Evolutionary conservation across 2,888 invertebrate genomes (phyloP).

Genomic region (Gortyna flavago): DNA sequence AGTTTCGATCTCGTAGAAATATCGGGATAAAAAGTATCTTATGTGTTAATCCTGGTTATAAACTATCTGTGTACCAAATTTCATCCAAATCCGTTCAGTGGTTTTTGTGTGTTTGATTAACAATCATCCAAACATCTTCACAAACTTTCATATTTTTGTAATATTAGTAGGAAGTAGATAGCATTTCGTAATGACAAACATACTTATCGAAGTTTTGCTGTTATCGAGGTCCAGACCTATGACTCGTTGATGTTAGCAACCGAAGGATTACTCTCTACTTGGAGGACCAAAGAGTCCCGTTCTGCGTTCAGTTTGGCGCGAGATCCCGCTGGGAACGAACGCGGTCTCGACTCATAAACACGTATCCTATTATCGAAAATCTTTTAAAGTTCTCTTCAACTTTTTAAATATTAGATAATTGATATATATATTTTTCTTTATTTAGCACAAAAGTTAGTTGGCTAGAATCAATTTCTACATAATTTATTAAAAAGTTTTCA

Average conservation of each 20-base stretch:
- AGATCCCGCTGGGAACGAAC: constrained; percentile 64
- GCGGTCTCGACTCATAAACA: constrained; percentile 33
- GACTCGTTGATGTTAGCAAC: constrained; percentile 24
- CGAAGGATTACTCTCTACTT: constrained; percentile 46
- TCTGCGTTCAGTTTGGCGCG: constrained; percentile 69
- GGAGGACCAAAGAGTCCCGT: constrained; percentile 46
- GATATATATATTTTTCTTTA: not conserved
- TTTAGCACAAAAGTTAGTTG: not conserved
- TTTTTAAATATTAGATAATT: constrained; percentile 4
- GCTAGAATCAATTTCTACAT: not conserved
- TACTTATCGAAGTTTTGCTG: constrained; percentile 20
- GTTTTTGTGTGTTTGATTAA: no score
- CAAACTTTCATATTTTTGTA: no score
- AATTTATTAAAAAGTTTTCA: constrained; percentile 1
- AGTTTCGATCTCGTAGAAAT: no score
- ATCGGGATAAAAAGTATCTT: no score
- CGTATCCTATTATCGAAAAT: constrained; percentile 29
- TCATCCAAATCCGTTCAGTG: no score
- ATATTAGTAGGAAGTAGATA: no score
- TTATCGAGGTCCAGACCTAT: constrained; percentile 47
- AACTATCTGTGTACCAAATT: no score
- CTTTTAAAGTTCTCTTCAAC: constrained; percentile 27
- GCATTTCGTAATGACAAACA: constrained; percentile 14
- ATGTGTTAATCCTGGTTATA: no score
- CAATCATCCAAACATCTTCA: no score